phyloP scores from a whole-genome alignment of 2,888 invertebrate species.

The Hydraecia micacea region DNA sequence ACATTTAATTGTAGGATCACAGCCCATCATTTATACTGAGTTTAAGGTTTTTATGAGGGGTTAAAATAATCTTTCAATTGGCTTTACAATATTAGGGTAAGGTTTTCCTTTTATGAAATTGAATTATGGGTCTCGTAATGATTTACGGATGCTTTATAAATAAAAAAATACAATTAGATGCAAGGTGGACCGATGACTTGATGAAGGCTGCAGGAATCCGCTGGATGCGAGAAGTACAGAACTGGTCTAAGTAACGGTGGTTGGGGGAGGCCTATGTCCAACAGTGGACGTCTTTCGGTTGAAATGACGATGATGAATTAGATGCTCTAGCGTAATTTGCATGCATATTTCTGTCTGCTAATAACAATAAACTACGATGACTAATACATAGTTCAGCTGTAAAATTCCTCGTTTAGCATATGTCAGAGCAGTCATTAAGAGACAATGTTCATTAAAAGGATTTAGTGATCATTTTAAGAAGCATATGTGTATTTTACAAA shows the following conservation, averaged over 20 bases:
- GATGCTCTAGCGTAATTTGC: not conserved
- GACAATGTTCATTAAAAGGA: not conserved
- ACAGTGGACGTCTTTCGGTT: no score
- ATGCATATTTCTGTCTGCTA: not conserved
- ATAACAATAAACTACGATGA: not conserved
- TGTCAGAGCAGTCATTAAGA: not conserved
- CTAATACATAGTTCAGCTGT: not conserved
- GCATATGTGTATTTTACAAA: not conserved
- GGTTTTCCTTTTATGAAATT: slow-evolving; percentile 8
- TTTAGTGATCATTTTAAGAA: not conserved
- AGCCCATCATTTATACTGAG: slow-evolving; percentile 45
- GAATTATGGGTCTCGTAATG: not conserved
- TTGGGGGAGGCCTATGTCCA: no score
- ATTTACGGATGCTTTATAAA: not conserved
- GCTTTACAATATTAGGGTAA: not conserved
- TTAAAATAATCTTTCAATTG: slow-evolving; percentile 23
- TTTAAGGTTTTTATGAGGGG: slow-evolving; percentile 13
- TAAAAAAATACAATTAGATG: not conserved
- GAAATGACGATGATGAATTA: not conserved
- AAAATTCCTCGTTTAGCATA: not conserved
- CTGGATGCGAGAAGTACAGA: no score
- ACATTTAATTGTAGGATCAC: slow-evolving; percentile 50
- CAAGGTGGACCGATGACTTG: no score
- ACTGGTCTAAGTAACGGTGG: no score
- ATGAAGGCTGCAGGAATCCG: no score